Evolutionary conservation across 2,113 vertebrate genomes (phyloP), one percentile per base, ranked within the genome.

Genomic region (Lampris incognitus): DNA sequence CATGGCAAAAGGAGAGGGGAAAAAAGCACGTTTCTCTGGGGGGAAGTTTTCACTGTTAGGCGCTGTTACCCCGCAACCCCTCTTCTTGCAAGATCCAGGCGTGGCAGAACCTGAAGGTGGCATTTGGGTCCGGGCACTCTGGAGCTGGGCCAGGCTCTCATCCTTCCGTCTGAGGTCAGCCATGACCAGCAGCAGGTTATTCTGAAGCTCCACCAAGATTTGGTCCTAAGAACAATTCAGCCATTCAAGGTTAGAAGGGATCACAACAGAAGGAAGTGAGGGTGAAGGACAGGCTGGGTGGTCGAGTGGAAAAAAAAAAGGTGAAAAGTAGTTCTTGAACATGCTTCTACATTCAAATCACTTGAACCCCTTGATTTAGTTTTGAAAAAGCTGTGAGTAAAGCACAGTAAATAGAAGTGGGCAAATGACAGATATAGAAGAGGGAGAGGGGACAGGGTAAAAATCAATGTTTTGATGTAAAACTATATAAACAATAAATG

Each of bases 161-260:
- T 92, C 95, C 83, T 97, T 98, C 78, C 93, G 95, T 78, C 94
- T 92, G 66, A 98, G 87, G 73, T 98, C 96, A 39, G 96, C 91
- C 88, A 97, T 98, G 39, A 99, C 95, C 71, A 99, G 90, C 79
- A 92, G 89, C 93, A 98, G 94, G 79, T 95, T 94, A 37, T 96
- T 98, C 85, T 98, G 97, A 39, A 99, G 95, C 87, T 99, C 97
- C 89, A 95, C 93, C 83, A 98, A 85, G 10, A 96, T 96, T 87
- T 98, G 97, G 89, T 96, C 96, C 98, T 99, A 88, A 83, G 85
- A 87, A 80, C 39, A 9, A 55, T 44, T 13, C 70, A 85, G 85
- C 85, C 3, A 50, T 74, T 24, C 41, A 84, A 81, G 84, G 92
- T 92, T 92, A 92, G 76, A 79, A 7, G 1, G 72, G 54, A 42